phyloP scores from a whole-genome alignment of 2,113 vertebrate species.

The Indri indri region DNA sequence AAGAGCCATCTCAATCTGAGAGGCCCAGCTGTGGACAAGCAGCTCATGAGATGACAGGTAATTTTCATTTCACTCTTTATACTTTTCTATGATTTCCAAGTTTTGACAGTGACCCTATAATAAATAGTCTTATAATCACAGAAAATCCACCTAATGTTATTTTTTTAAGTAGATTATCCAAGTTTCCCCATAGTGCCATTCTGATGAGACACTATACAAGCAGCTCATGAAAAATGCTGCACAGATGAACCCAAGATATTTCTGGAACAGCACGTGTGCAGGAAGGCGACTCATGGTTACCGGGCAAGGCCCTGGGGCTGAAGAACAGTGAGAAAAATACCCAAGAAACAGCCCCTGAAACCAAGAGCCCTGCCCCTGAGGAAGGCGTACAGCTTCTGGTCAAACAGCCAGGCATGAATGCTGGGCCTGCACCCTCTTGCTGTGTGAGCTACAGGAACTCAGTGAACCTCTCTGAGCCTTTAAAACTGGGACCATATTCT shows the following conservation, averaged over 20 bases:
- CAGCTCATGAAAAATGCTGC: not conserved
- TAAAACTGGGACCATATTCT: not conserved
- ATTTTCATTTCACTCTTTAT: not conserved
- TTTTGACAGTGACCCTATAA: not conserved
- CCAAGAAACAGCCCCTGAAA: not conserved
- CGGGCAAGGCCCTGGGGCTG: not conserved
- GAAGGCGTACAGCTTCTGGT: too few species aligned
- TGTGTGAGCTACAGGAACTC: not conserved
- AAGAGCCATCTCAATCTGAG: fast-evolving
- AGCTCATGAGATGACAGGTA: fast-evolving
- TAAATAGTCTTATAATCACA: not conserved
- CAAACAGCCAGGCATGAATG: not conserved
- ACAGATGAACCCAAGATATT: conserved; percentile 57
- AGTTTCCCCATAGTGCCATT: not conserved
- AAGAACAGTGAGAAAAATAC: not conserved
- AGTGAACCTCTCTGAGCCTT: fast-evolving
- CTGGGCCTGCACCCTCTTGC: not conserved
- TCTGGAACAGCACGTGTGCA: conserved; percentile 66
- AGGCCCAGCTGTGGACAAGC: not conserved
- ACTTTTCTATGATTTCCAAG: not conserved
- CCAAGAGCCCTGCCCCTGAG: not conserved
- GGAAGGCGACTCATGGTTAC: not conserved
- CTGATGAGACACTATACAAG: fast-evolving
- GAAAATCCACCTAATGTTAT: not conserved
- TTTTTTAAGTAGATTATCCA: not conserved